Evolutionary conservation across 2,113 vertebrate species (phyloP).

Genomic region (Pterocles orientalis): DNA sequence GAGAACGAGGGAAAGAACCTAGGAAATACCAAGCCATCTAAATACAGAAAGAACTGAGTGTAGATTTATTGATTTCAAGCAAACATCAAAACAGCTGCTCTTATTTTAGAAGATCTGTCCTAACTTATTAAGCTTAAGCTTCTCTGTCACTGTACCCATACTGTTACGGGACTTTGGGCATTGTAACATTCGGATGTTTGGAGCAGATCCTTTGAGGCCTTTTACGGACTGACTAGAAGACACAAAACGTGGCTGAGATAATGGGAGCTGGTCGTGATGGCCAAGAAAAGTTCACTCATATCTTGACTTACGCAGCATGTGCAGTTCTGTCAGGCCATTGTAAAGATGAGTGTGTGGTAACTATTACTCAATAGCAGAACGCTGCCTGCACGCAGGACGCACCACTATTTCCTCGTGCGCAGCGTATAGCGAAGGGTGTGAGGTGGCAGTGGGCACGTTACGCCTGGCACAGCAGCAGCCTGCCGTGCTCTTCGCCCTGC

Average conservation of each 20-base stretch:
- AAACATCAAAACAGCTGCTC: neutral
- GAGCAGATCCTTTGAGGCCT: neutral
- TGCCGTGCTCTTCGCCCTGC: neutral
- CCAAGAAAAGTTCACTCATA: neutral
- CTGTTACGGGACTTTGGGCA: neutral
- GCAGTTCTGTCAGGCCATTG: neutral
- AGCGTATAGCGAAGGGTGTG: fast-evolving
- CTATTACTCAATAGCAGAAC: neutral
- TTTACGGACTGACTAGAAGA: neutral
- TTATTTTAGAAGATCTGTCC: neutral
- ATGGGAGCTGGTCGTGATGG: neutral
- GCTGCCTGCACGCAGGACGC: neutral
- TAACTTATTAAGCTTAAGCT: neutral
- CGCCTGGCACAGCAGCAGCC: neutral
- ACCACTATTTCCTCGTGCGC: neutral
- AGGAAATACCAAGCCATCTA: neutral
- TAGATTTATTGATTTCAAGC: neutral
- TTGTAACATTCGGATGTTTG: neutral
- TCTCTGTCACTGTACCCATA: neutral
- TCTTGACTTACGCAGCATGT: neutral
- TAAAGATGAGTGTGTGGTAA: neutral
- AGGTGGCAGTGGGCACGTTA: neutral
- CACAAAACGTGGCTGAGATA: neutral
- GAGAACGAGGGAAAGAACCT: neutral
- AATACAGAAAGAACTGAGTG: neutral